Conservation (phyloP, 2,888 invertebrate genomes). For the Lycophotia porphyrea region DNA sequence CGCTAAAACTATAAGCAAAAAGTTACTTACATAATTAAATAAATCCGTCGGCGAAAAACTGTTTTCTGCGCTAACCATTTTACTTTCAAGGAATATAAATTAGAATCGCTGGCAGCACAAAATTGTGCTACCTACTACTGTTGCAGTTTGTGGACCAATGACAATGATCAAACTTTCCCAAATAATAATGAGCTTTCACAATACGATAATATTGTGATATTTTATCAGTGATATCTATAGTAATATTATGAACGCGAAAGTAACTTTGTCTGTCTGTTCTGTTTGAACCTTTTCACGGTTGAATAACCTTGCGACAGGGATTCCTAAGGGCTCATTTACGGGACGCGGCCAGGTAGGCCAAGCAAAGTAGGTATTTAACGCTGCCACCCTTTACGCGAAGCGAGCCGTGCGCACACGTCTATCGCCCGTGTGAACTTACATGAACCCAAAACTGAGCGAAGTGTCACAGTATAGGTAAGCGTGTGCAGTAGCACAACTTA, state of each 20-base stretch:
- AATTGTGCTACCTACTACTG: neutral
- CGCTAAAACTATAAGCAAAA: neutral
- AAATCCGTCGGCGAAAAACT: constrained; percentile 72
- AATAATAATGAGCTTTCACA: constrained; percentile 7
- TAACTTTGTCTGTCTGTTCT: constrained; percentile 12
- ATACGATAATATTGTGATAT: neutral
- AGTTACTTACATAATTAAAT: constrained; percentile 74
- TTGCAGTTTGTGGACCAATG: constrained; percentile 11
- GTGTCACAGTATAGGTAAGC: too few species aligned
- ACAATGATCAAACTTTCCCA: neutral
- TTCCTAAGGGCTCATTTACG: neutral
- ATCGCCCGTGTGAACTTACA: too few species aligned
- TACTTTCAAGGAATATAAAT: neutral
- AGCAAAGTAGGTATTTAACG: too few species aligned
- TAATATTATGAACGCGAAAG: neutral
- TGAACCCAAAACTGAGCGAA: too few species aligned
- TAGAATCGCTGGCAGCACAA: neutral
- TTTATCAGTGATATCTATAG: constrained; percentile 24
- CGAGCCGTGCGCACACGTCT: too few species aligned
- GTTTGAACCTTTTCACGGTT: neutral
- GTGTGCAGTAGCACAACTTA: too few species aligned
- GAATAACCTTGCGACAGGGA: neutral
- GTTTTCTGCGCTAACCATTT: constrained; percentile 67
- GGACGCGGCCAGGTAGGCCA: too few species aligned
- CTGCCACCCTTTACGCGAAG: too few species aligned